These are phyloP conservation scores for Achlya flavicornis DNA, from an alignment of 2,888 invertebrate genomes.

Conservation along the genomic window DNA sequence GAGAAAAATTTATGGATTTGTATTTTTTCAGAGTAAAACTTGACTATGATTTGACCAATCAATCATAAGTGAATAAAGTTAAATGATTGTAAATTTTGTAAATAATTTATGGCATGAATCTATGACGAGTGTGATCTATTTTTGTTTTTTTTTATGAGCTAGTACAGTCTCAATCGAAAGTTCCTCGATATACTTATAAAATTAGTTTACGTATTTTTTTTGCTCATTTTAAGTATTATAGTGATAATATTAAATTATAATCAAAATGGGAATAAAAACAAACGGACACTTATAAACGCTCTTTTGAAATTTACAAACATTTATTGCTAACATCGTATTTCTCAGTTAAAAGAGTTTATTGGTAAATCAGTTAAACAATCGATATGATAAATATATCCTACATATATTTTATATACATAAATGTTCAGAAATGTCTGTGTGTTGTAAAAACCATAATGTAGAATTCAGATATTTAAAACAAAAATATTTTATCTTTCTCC, in stretches of 20 bases:
- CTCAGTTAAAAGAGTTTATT: neutral
- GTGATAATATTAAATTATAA: neutral
- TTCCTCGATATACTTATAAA: slow-evolving; percentile 35
- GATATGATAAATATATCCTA: neutral
- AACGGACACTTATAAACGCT: slow-evolving; percentile 8
- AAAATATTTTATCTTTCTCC: neutral
- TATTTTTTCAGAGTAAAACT: neutral
- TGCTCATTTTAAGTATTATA: slow-evolving; percentile 12
- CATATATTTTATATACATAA: neutral
- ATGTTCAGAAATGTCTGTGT: neutral
- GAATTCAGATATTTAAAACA: neutral
- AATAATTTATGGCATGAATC: slow-evolving; percentile 55
- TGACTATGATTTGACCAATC: slow-evolving; percentile 24
- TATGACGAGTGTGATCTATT: slow-evolving; percentile 46
- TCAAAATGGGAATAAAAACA: no score
- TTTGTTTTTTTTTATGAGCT: slow-evolving; percentile 19
- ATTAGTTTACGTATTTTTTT: slow-evolving; percentile 15
- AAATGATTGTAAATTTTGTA: slow-evolving; percentile 60
- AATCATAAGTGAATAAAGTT: slow-evolving; percentile 24
- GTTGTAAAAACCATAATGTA: neutral
- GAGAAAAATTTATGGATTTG: neutral
- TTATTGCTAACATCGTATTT: slow-evolving; percentile 2
- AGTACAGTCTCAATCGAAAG: slow-evolving; percentile 26
- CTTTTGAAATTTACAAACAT: slow-evolving; percentile 3
- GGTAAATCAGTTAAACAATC: neutral